Base-by-base conservation (phyloP, 2,888 invertebrate genomes). In the Cantharis nigra region DNA sequence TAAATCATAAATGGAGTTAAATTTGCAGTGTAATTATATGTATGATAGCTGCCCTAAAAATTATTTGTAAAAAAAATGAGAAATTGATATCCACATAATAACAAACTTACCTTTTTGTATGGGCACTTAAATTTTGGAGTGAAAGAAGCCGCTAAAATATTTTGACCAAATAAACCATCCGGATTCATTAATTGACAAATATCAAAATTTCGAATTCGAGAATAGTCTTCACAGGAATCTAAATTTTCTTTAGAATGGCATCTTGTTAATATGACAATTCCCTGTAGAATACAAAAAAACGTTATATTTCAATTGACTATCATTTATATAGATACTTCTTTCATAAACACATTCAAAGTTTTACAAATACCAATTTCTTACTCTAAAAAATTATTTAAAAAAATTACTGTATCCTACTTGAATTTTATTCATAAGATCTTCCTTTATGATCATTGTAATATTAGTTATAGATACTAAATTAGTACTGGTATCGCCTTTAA, bases 231-330 rank as follows among this genome's bases (percentile, higher is more conserved):
- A 33, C 73, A 73, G 0, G 73, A 62, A 69, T 73, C 49, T 18
- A 73, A 18, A 18, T 73, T 73, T 63, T 73, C 73, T 28, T 33
- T 28, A 28, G 23, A 62, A 7, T 69, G 20, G 4, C 73, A 73
- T 16, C 69, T 49, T 23, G 62, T 26, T 1, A 73, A 1, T 18
- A 10, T 16, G 4, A 73, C n/a, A 0, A 49, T 20, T 5, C 33
- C 23, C 73, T 73, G 26, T 26, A 10, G 3, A 73, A 73, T 14
- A 7, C 9, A 13, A 33, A 23, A n/a, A 20, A 5, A 5, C 5
- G 0, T 23, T 5, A 23, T 5, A 23, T 23, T 20, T 20, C 20
- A 20, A 20, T 20, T 20, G 20, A 20, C 18, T 18, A 18, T 18
- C 3, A 3, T 18, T 18, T 20, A 20, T 3, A 20, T 20, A 20